Conservation (phyloP, 2,888 invertebrate genomes). For the Palloptera scutellata region DNA sequence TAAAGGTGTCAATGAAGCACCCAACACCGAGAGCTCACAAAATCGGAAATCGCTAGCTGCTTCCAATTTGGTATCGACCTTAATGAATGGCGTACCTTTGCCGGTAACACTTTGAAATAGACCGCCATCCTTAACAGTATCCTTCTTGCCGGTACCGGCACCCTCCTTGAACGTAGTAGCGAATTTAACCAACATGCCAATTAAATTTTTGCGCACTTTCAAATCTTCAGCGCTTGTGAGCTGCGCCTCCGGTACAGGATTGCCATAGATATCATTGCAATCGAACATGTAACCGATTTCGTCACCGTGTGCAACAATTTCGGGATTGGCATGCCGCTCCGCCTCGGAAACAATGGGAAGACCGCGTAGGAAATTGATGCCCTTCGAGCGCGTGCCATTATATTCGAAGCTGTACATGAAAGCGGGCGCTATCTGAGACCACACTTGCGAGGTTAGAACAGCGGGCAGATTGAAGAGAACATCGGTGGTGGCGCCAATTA, state of each 20-base stretch:
- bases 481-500: constrained; percentile 69
- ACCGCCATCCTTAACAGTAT: constrained; percentile 36
- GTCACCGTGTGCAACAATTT: constrained; percentile 72
- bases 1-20: constrained; percentile 53
- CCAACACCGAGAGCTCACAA: constrained; percentile 60
- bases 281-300: constrained; percentile 78
- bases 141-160: constrained; percentile 5
- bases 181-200: constrained; percentile 74
- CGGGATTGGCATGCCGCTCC: constrained; percentile 58
- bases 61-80: constrained; percentile 66
- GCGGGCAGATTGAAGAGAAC: constrained; percentile 81
- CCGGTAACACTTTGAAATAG: constrained; percentile 62
- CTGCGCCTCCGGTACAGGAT: constrained; percentile 63
- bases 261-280: constrained; percentile 70
- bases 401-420: constrained; percentile 82
- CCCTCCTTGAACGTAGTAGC: constrained; percentile 63
- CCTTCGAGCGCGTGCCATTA: constrained; percentile 70
- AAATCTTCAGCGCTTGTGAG: constrained; percentile 68
- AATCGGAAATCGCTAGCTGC: constrained; percentile 64
- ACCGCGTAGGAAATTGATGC: constrained; percentile 73
- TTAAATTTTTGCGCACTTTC: constrained; percentile 72
- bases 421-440: constrained; percentile 72
- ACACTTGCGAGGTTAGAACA: constrained; percentile 74
- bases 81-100: constrained; percentile 67
- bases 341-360: constrained; percentile 67